A percentile compares a stretch with the other conserved stretches of the same genome.
phyloP scores from a whole-genome alignment of 2,113 vertebrate species.

The Corydoras sp. region DNA sequence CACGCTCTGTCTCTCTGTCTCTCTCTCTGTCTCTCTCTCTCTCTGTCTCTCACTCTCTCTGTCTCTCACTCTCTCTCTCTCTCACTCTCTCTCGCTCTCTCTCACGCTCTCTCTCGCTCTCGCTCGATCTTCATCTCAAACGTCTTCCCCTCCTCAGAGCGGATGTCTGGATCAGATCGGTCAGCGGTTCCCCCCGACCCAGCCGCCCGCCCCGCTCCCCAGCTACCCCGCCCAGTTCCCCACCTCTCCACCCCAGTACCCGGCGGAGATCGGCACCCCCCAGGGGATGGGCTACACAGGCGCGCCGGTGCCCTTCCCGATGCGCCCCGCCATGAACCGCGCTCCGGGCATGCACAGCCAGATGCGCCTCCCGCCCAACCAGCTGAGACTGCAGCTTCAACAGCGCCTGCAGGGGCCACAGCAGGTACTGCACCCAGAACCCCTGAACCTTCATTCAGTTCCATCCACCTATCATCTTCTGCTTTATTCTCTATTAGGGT shows the following conservation, averaged over 20 bases:
- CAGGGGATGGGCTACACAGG: conserved; percentile 73
- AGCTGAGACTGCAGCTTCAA: conserved; percentile 85
- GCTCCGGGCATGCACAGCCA: conserved; percentile 71
- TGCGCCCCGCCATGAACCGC: conserved; percentile 66
- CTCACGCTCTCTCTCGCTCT: too few species aligned
- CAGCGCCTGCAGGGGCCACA: conserved; percentile 86
- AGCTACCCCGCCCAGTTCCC: conserved; percentile 78
- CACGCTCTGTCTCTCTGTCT: too few species aligned
- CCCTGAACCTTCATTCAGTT: too few species aligned
- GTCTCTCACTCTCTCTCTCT: too few species aligned
- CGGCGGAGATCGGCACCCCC: conserved; percentile 65
- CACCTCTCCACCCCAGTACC: conserved; percentile 71
- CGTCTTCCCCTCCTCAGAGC: conserved; percentile 60
- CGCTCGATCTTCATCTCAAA: too few species aligned
- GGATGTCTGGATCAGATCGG: conserved; percentile 77
- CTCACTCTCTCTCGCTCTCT: too few species aligned
- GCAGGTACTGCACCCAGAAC: conserved; percentile 65
- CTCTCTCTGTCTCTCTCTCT: too few species aligned
- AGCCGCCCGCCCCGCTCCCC: conserved; percentile 59
- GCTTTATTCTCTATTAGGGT: too few species aligned
- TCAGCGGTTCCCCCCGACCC: conserved; percentile 72
- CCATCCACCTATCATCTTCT: too few species aligned
- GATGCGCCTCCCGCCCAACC: conserved; percentile 82
- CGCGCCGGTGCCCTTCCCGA: conserved; percentile 71
- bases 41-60: too few species aligned